Percentiles rank a stretch among this genome's conserved stretches.
Evolutionary conservation across 2,113 vertebrate species (phyloP).

Genomic region (Helogale parvula): DNA sequence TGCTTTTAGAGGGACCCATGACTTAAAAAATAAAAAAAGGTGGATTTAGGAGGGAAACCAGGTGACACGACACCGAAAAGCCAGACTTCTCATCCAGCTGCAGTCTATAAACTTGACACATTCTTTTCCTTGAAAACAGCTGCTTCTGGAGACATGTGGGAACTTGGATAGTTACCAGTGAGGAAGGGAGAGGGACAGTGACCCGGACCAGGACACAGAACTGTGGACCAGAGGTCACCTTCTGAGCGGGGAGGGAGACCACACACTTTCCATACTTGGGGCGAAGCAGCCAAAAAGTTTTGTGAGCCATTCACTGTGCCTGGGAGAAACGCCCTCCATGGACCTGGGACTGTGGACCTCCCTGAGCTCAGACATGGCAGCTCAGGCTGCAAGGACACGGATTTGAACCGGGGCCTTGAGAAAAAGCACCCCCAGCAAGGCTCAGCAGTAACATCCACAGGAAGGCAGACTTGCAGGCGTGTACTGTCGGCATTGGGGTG

Average conservation of each 20-base stretch:
- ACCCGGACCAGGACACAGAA: no score
- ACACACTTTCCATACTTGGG: background rate
- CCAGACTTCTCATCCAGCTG: background rate
- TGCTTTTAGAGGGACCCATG: background rate
- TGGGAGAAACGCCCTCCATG: background rate
- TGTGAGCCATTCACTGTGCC: background rate
- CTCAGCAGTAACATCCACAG: rapidly evolving
- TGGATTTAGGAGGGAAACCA: background rate
- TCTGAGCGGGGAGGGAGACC: background rate
- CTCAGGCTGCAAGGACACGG: background rate
- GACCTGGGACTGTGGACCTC: background rate
- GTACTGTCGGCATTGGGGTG: rapidly evolving
- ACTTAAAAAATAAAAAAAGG: background rate
- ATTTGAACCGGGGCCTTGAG: background rate
- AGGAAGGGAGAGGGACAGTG: background rate
- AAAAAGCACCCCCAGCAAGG: background rate
- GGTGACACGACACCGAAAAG: background rate
- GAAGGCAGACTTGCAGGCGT: background rate
- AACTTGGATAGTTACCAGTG: background rate
- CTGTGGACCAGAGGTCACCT: background rate
- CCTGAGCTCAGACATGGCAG: no score
- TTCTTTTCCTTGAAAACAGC: background rate
- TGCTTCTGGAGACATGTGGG: background rate
- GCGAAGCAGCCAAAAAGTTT: no score
- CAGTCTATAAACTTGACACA: background rate